Base-by-base conservation (phyloP, 1,140 invertebrate species). In the Drosophila lacteicornis region DNA sequence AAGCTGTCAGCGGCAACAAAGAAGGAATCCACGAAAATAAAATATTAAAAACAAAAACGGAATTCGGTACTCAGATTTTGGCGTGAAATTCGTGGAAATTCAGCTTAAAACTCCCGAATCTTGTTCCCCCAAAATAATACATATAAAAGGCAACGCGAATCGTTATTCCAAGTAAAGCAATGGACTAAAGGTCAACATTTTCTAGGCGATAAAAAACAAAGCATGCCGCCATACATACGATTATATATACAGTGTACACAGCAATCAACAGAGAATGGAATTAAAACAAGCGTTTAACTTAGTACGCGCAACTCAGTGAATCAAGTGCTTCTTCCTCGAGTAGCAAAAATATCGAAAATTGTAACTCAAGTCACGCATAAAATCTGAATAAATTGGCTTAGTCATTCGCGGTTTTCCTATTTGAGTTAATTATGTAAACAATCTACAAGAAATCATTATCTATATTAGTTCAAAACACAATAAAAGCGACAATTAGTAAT, bases 171-270 rank as follows among this genome's bases (percentile, higher is more conserved):
- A 75, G 51, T 42, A 30, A 57, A 27, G 38, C 75, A 62, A 68
- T 59, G 47, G 81, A 76, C 70, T 90, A 87, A 87, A 87, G 84
- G 73, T 87, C 85, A 87, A 81, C 38, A 57, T 62, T 79, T 67
- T 66, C 56, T 76, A 82, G 70, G 86, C 78, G 84, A 88, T 88
- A 91, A 88, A 83, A 76, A 67, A 66, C 47, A 70, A 63, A 63
- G 67, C 68, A 60, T 66, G 45, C 63, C 65, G 57, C 69, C 59
- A 50, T 61, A 59, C 49, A 71, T 45, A 60, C 27, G 25, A 33
- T 45, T 57, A 58, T 19, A 27, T 45, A 46, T 33, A 73, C 36
- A 79, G 27, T 25, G 57, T 58, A 40, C 30, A 19, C 22, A 63
- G 51, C 22, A 33, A 82, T 49, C 43, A 49, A 66, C 45, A 58